Base-by-base conservation (phyloP, 1,140 invertebrate genomes). In the Scaptomyza hsui region DNA sequence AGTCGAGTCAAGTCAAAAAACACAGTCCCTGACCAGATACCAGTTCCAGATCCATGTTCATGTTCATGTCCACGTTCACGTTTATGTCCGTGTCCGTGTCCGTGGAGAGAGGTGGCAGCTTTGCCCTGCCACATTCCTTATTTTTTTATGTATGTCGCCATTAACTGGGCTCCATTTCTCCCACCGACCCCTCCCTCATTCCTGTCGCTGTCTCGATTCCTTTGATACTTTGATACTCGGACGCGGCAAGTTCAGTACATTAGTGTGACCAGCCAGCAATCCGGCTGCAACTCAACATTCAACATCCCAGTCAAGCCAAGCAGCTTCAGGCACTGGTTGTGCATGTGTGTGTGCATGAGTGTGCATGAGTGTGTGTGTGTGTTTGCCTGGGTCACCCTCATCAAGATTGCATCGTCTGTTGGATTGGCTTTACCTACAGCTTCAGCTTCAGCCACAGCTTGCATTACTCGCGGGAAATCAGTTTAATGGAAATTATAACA, bases 401-500 rank as follows among this genome's bases (percentile, higher is more conserved):
- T 83, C 71, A 78, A 75, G 60, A 74, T 83, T 83, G 80, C 80
- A 85, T 73, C 72, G 68, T 78, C 86, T 86, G 77, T 59, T 64
- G 49, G 75, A 9, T 51, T 7, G 26, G 41, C 21, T 60, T 41
- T 21, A 41, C 24, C 26, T 45, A 26, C 12, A 15, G 39, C 29
- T 59, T 37, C 19, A 16, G 13, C 44, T 39, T 42, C 21, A 15
- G 53, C 24, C 18, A 21, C 19, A 21, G 62, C 71, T 78, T 78
- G 82, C 68, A 82, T 64, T 75, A 44, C 57, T 76, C 82, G 60
- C 79, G 82, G 75, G 82, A 86, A 86, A 86, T 86, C 82, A 86
- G 82, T 88, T 86, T 88, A 86, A 86, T 86, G 82, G 82, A 86
- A 86, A 86, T 86, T 86, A 86, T 86, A 86, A 79, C 82, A 86